These are phyloP conservation scores for Paramormyrops hopkinsi DNA, from an alignment of 2,797 vertebrate genomes.

Conservation along the genomic window DNA sequence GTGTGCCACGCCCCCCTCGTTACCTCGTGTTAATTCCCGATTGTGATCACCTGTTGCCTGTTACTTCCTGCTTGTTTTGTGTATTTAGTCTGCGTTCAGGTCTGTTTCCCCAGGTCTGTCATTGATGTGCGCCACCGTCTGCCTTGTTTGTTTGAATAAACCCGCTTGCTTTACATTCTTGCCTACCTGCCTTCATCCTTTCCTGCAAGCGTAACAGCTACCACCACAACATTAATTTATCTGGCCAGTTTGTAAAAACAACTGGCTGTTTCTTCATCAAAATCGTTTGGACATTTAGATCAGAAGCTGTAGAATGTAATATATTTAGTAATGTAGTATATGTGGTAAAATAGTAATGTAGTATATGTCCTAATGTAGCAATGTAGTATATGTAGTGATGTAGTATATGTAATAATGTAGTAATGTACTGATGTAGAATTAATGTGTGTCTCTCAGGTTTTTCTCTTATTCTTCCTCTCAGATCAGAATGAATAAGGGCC, in stretches of 20 bases:
- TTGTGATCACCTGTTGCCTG: too few species aligned
- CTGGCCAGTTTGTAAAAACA: not conserved
- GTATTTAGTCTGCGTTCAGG: too few species aligned
- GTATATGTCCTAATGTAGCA: not conserved
- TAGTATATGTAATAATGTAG: not conserved
- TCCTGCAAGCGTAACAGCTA: too few species aligned
- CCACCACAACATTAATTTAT: not conserved
- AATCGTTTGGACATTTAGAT: not conserved
- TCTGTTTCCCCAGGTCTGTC: too few species aligned
- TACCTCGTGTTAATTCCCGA: too few species aligned
- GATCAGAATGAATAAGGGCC: not conserved
- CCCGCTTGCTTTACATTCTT: too few species aligned
- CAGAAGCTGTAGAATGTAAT: not conserved
- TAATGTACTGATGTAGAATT: slow-evolving; percentile 1
- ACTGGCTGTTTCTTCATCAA: not conserved
- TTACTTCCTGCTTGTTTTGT: too few species aligned
- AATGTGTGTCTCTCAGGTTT: not conserved
- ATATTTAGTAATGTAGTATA: not conserved
- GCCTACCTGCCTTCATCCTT: too few species aligned
- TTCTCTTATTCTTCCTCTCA: not conserved
- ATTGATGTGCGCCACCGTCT: too few species aligned
- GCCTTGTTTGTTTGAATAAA: too few species aligned
- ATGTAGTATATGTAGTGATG: not conserved
- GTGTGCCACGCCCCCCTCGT: too few species aligned
- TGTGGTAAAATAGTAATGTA: not conserved